These are phyloP conservation scores for Athetis lepigone DNA, from an alignment of 2,888 invertebrate genomes.

Conservation along the genomic window DNA sequence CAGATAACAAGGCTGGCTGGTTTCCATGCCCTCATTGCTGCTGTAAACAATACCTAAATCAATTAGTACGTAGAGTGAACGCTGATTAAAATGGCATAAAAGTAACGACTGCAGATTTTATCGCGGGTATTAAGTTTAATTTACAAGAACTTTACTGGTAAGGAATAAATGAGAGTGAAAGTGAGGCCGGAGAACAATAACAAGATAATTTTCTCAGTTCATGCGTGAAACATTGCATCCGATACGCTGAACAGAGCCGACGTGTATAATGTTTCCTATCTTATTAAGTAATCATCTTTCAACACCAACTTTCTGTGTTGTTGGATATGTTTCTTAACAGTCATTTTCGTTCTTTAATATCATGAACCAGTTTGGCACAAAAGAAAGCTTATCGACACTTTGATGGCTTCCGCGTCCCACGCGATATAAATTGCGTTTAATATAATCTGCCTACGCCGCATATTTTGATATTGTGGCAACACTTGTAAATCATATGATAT, in stretches of 20 bases:
- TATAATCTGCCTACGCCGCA: conserved; percentile 47
- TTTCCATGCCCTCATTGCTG: conserved; percentile 57
- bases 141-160: conserved; percentile 24
- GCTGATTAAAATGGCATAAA: conserved; percentile 51
- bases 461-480: conserved; percentile 41
- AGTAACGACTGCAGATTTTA: conserved; percentile 34
- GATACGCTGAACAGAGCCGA: conserved; percentile 54
- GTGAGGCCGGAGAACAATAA: conserved; percentile 36
- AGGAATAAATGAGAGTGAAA: conserved; percentile 45
- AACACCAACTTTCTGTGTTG: conserved; percentile 29
- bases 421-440: conserved; percentile 52
- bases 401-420: conserved; percentile 65
- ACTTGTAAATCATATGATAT: conserved; percentile 37
- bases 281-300: conserved; percentile 39
- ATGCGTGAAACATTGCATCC: conserved; percentile 63
- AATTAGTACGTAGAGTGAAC: conserved; percentile 39
- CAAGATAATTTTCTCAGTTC: conserved; percentile 51
- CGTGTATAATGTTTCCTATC: conserved; percentile 52
- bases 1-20: conserved; percentile 42
- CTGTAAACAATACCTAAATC: conserved; percentile 51
- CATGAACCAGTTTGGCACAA: conserved; percentile 49
- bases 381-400: conserved; percentile 59
- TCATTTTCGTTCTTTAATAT: conserved; percentile 30
- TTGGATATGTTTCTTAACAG: conserved; percentile 16
- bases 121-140: conserved; percentile 8